Percentiles rank a stretch among this genome's conserved stretches.
Evolutionary conservation across 2,888 invertebrate genomes (phyloP).

Genomic region (Antitype chi): DNA sequence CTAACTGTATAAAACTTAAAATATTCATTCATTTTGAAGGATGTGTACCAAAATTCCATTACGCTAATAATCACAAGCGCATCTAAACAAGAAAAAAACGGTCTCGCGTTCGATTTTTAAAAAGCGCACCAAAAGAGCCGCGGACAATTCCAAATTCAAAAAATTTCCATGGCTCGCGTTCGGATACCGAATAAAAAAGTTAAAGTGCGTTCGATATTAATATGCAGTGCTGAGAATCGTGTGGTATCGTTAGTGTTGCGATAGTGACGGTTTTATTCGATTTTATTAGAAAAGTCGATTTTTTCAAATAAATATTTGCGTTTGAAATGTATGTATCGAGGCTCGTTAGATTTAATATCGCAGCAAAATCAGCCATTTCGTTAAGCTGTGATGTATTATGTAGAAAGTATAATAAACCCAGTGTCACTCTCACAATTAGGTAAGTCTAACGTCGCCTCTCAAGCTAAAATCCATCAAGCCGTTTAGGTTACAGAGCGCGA

Average conservation of each 20-base stretch:
- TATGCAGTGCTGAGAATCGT: constrained; percentile 66
- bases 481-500: too few species aligned
- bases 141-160: constrained; percentile 72
- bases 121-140: constrained; percentile 70
- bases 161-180: constrained; percentile 71
- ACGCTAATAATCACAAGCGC: constrained; percentile 61
- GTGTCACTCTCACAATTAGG: too few species aligned
- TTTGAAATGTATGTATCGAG: not conserved
- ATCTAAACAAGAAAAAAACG: constrained; percentile 55
- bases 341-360: not conserved
- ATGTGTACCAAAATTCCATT: constrained; percentile 58
- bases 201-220: constrained; percentile 68
- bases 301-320: not conserved
- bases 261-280: constrained; percentile 38
- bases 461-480: too few species aligned
- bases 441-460: too few species aligned
- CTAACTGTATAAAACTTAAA: constrained; percentile 13
- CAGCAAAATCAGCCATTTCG: not conserved
- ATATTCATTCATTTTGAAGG: constrained; percentile 47
- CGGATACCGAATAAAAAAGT: constrained; percentile 65
- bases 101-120: constrained; percentile 61
- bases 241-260: constrained; percentile 56
- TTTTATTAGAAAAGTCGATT: constrained; percentile 5
- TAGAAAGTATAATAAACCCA: too few species aligned
- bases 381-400: not conserved